These are phyloP conservation scores for Achlya flavicornis DNA, from an alignment of 2,888 invertebrate genomes.

Conservation along the genomic window DNA sequence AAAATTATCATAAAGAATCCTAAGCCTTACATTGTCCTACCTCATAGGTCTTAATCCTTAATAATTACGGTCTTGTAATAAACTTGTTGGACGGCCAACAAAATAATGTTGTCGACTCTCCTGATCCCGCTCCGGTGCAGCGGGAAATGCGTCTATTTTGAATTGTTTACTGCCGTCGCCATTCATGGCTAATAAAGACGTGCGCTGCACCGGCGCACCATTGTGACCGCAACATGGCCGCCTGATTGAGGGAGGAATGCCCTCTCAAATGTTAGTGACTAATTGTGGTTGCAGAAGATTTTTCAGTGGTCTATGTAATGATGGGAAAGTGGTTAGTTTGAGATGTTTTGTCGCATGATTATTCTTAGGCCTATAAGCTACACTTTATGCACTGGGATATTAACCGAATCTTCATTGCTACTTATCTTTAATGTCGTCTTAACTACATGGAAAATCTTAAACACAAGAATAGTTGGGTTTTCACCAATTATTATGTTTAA, in stretches of 20 bases:
- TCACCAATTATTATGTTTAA: too few relatives aligned
- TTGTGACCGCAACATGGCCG: conserved; percentile 56
- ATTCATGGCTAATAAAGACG: conserved; percentile 69
- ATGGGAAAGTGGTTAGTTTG: conserved; percentile 19
- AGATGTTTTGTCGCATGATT: not conserved
- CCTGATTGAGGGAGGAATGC: conserved; percentile 59
- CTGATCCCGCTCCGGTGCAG: conserved; percentile 16
- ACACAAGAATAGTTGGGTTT: too few relatives aligned
- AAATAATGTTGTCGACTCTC: conserved; percentile 1
- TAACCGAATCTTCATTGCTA: too few relatives aligned
- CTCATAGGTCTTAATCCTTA: not conserved
- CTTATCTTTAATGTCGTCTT: too few relatives aligned
- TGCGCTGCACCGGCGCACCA: conserved; percentile 39
- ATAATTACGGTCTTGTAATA: too few relatives aligned
- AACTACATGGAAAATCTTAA: too few relatives aligned
- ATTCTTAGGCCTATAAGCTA: too few relatives aligned
- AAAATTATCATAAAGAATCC: not conserved
- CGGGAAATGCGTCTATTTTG: conserved; percentile 65
- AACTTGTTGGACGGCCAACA: not conserved
- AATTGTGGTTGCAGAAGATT: conserved; percentile 30
- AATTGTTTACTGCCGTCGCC: conserved; percentile 67
- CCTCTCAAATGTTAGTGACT: conserved; percentile 30
- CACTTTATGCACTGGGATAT: too few relatives aligned
- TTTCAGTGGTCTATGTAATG: conserved; percentile 27
- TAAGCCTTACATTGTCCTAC: not conserved